These are phyloP conservation scores for Percopsis transmontana DNA, from an alignment of 2,113 vertebrate species.

Conservation along the genomic window DNA sequence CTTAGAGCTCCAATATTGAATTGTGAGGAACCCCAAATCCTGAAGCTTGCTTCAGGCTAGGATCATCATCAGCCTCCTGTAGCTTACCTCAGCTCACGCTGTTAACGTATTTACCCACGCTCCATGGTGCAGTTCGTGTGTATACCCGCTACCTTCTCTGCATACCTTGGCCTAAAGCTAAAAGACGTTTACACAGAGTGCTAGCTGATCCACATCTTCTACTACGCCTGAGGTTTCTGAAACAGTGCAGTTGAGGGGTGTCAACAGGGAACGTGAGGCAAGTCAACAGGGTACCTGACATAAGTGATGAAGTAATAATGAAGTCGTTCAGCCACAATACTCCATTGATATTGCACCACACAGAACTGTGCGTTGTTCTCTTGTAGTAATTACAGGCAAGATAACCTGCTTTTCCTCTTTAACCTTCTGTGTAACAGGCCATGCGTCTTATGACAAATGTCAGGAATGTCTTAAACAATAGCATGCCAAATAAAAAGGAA, in stretches of 20 bases:
- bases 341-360: neutral
- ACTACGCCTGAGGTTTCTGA: neutral
- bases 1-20: too few species aligned
- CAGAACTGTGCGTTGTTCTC: constrained; percentile 2
- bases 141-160: neutral
- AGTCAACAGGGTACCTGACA: neutral
- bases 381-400: neutral
- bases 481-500: neutral
- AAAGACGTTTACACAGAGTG: neutral
- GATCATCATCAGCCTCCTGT: constrained; percentile 17
- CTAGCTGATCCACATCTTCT: neutral
- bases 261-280: neutral
- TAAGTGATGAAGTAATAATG: neutral
- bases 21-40: neutral
- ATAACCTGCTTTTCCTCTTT: constrained; percentile 57
- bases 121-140: neutral
- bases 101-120: constrained; percentile 6
- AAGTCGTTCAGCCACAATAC: neutral
- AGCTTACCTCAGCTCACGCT: neutral
- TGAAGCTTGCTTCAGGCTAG: neutral
- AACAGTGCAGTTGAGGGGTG: neutral
- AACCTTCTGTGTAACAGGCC: constrained; percentile 10
- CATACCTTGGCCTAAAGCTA: neutral
- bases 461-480: constrained; percentile 27
- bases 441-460: constrained; percentile 38